Evolutionary conservation across 2,113 vertebrate genomes (phyloP).

Genomic region (Microtus richardsoni): DNA sequence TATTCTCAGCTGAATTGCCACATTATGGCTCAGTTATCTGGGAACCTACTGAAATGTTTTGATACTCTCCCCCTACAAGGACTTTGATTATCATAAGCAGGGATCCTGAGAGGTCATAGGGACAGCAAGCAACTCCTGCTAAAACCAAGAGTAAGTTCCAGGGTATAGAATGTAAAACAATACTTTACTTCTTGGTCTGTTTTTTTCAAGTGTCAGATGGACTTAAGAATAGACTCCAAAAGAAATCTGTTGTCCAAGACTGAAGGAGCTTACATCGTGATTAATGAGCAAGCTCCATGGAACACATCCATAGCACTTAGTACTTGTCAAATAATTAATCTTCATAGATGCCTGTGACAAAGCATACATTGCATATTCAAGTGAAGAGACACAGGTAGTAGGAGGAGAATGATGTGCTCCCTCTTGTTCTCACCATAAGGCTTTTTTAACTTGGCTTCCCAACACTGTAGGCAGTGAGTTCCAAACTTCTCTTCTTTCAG

Average conservation of each 20-base stretch:
- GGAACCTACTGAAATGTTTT: background rate
- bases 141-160: background rate
- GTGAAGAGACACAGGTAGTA: background rate
- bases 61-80: background rate
- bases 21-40: background rate
- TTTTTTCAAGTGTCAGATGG: background rate
- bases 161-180: background rate
- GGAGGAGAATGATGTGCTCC: background rate
- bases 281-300: slow-evolving; percentile 59
- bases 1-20: background rate
- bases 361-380: slow-evolving; percentile 22
- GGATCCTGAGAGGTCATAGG: background rate
- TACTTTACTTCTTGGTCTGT: background rate
- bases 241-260: background rate
- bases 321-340: slow-evolving; percentile 69
- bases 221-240: background rate
- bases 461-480: background rate
- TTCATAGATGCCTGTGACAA: slow-evolving; percentile 27
- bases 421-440: background rate
- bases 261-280: slow-evolving; percentile 29
- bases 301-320: slow-evolving; percentile 34
- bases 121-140: background rate
- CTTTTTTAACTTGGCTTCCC: background rate
- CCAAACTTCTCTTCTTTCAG: background rate
- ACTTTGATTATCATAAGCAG: background rate